Base-by-base conservation (phyloP, 2,888 invertebrate species). In the Catocala sponsa region DNA sequence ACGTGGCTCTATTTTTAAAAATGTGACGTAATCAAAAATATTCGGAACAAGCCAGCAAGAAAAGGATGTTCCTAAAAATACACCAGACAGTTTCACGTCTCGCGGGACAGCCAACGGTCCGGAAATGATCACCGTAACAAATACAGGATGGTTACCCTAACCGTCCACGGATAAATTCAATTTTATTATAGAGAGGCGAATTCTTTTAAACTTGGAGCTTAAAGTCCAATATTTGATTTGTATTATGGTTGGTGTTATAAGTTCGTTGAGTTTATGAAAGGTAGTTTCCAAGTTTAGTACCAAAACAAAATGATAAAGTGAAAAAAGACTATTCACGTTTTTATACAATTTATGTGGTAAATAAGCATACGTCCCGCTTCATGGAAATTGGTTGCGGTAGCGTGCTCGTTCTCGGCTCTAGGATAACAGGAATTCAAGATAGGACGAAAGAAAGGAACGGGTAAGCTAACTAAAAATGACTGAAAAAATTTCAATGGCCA, bases 1-100 rank as follows among this genome's bases (percentile, higher is more conserved):
- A 49, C 52, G 46, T 13, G 32, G 4, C 4, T 48, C 51, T 76
- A 66, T 64, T 71, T 65, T 59, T 60, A 65, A 56, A 63, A 10
- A 12, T 10, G 43, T 74, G 72, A 62, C 75, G 71, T 70, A 63
- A 77, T 55, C 58, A 43, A 60, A 43, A 53, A 59, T 65, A 63
- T 66, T 74, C 60, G 53, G 55, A 47, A 59, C 48, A 59, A 57
- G 51, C 43, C 53, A 50, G 52, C 35, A 68, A 55, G 62, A 52
- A 59, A 55, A 68, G 60, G 53, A 66, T 55, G 46, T 65, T 43
- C 55, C 56, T 59, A 51, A 65, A 74, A 75, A 75, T 78, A 72
- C 52, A 58, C 59, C 55, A 67, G 69, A 69, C 69, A 49, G 69
- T 77, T 76, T 80, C 73, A 79, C 71, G 79, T 81, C 65, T 76